Evolutionary conservation across 2,113 vertebrate genomes (phyloP), one percentile per base, ranked within the genome.

Genomic region (Osmerus eperlanus): DNA sequence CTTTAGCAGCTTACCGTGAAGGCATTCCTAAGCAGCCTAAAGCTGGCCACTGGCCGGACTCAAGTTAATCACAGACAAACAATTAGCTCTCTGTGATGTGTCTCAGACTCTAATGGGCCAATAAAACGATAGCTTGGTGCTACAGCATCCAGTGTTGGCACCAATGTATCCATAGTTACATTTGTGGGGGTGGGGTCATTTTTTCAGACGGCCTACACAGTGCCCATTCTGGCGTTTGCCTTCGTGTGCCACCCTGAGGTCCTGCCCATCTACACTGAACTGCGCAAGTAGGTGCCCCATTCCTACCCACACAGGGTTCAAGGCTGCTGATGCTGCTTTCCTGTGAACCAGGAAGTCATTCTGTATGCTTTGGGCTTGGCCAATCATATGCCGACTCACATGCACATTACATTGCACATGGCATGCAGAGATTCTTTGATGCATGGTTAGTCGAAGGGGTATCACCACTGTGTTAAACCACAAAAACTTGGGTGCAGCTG

Each of bases 191-290:
- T 87, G 87, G 84, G 80, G 77, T 81, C 85, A 90, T 72, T 84
- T 85, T 90, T 91, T 78, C 87, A 99, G 97, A 99, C 97, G 1
- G 96, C 97, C 0, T 99, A 99, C 85, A 98, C 97, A 83, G 95
- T 99, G 82, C 97, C 97, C 81, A 99, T 99, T 90, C 94, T 99
- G 95, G 97, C 97, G 55, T 99, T 99, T 0, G 97, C 97, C 80
- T 99, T 99, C 3, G 97, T 99, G 89, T 99, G 97, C 90, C 97
- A 98, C 90, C 97, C 97, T 0, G 97, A 99, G 88, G 97, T 99
- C 72, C 93, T 99, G 85, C 97, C 97, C 77, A 99, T 99, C 92
- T 99, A 99, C 88, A 99, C 96, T 0, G 97, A 99, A 86, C 93
- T 99, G 84, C 96, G 94, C 89, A 92, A 98, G 97, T 99, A 94